These are phyloP conservation scores for Cyanocitta stelleri DNA, from an alignment of 2,113 vertebrate species.

Conservation along the genomic window DNA sequence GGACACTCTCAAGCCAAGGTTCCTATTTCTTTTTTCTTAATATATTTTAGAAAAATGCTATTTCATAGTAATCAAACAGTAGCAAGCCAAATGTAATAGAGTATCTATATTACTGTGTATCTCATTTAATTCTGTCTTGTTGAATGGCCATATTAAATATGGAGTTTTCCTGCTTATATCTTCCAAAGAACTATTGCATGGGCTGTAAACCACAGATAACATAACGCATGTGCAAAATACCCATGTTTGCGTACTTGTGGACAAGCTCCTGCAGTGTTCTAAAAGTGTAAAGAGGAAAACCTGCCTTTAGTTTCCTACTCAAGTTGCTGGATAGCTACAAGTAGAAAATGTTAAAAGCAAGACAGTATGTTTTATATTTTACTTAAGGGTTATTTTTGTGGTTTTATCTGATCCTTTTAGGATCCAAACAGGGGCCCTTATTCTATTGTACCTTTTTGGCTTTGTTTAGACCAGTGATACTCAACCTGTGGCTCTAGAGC, in stretches of 20 bases:
- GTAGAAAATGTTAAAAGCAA: constrained; percentile 64
- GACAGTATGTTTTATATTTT: constrained; percentile 70
- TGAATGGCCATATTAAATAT: constrained; percentile 27
- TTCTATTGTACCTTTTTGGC: constrained; percentile 75
- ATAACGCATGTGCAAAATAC: neutral
- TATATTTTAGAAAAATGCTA: neutral
- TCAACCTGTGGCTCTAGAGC: constrained; percentile 76
- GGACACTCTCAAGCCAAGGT: constrained; percentile 75
- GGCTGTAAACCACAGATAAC: constrained; percentile 29
- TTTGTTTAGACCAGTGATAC: constrained; percentile 76
- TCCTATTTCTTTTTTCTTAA: constrained; percentile 58
- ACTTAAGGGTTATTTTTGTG: constrained; percentile 69
- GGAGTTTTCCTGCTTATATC: constrained; percentile 65
- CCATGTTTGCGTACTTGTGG: neutral
- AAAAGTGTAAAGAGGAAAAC: constrained; percentile 68
- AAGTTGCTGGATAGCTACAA: constrained; percentile 54
- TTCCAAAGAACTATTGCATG: constrained; percentile 56
- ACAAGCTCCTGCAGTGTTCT: constrained; percentile 63
- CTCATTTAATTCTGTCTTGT: constrained; percentile 58
- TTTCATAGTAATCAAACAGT: constrained; percentile 43
- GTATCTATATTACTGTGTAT: constrained; percentile 22
- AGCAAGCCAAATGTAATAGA: constrained; percentile 48
- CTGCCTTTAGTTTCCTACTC: constrained; percentile 55
- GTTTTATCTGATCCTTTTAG: constrained; percentile 72
- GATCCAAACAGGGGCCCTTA: constrained; percentile 73